Base-by-base conservation (phyloP, 2,113 vertebrate genomes). In the Notiomystis cincta region DNA sequence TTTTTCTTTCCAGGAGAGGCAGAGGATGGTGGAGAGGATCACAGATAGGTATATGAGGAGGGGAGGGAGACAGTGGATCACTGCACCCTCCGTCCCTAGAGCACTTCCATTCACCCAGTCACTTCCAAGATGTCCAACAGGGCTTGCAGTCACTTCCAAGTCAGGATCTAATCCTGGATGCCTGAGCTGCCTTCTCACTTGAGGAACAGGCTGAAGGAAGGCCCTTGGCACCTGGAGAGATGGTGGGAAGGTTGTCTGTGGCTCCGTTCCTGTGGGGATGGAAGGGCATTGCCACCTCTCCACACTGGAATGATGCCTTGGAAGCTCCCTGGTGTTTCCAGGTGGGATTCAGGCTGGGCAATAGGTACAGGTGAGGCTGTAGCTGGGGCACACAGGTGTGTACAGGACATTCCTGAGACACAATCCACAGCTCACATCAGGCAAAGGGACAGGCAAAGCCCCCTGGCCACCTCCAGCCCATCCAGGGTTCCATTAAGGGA, bases 311-410 rank as follows among this genome's bases (percentile, higher is more conserved):
- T 3, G 37, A 31, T 17, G 25, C 19, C 25, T 44, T 31, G n/a
- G 57, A 6, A 28, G 45, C 35, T 50, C 67, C 30, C 60, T 42
- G 47, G 4, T 9, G 37, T 28, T 72, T 76, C 60, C 53, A 47
- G 30, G 24, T 13, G 51, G 37, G 70, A 64, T 56, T 22, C 37
- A 17, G 48, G 50, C 20, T 64, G 38, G 40, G n/a, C 1, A 5
- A 6, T 1, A 42, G 40, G 50, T 8, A 17, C 42, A 8, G 38
- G 25, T 7, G 70, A 58, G 42, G 38, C 35, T 60, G 30, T 17
- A 30, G 8, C 47, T 50, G 42, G 53, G 33, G 22, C 18, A 56
- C 44, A 27, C 15, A n/a, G 3, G 1, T 0, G 0, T n/a, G 42
- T 30, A 23, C 25, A 8, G 19, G 9, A n/a, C 31, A 21, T 17